Evolutionary conservation across 1,140 invertebrate genomes (phyloP).

Genomic region (Amyelois transitella): DNA sequence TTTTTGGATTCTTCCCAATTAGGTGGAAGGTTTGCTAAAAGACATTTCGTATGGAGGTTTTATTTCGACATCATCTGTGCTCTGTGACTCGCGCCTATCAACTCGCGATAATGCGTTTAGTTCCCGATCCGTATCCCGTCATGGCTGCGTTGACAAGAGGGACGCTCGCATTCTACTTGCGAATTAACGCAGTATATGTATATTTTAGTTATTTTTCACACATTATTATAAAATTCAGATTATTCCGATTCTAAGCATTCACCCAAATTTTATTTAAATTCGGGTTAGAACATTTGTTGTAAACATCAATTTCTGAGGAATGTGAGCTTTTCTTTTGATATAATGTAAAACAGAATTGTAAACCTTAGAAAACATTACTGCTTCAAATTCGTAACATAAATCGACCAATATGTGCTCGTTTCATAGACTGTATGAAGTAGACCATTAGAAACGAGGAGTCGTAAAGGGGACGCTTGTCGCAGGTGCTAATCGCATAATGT

Average conservation of each 20-base stretch:
- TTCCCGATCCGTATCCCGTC: not conserved
- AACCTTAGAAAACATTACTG: no score
- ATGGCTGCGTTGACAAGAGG: not conserved
- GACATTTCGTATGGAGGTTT: not conserved
- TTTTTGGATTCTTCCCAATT: no score
- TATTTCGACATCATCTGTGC: not conserved
- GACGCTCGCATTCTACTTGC: not conserved
- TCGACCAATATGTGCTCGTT: no score
- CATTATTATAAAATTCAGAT: not conserved
- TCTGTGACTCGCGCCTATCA: not conserved
- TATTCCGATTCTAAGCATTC: no score
- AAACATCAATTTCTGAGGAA: no score
- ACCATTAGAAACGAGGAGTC: not conserved
- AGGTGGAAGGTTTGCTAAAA: no score
- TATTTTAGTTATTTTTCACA: not conserved
- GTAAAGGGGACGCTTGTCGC: not conserved
- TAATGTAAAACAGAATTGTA: no score
- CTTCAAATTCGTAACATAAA: not conserved
- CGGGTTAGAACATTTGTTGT: no score
- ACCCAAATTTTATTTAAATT: no score
- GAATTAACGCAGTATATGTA: not conserved
- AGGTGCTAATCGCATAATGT: not conserved
- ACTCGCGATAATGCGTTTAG: not conserved
- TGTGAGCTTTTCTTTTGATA: no score
- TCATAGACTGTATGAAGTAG: no score